A percentile compares a stretch with the other conserved stretches of the same genome.
Evolutionary conservation across 2,797 vertebrate genomes (phyloP).

Genomic region (Microctenopoma stevenorrisi): DNA sequence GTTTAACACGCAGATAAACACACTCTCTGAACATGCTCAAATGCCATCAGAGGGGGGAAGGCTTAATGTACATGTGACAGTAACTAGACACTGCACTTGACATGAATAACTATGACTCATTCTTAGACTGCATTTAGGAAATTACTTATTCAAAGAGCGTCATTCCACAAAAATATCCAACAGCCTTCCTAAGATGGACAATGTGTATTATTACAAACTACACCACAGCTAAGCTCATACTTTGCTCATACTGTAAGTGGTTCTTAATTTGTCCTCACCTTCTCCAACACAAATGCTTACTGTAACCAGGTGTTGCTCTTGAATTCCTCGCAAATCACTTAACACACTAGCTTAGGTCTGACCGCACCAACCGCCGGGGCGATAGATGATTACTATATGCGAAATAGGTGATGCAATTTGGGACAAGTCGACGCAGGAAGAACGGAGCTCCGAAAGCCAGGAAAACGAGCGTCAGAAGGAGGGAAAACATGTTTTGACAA

Average conservation of each 20-base stretch:
- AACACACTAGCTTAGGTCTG: slow-evolving; percentile 47
- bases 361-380: slow-evolving; percentile 17
- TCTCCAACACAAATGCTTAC: background rate
- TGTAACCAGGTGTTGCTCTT: slow-evolving; percentile 44
- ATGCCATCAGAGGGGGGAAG: background rate
- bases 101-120: slow-evolving; percentile 19
- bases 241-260: background rate
- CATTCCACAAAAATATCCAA: background rate
- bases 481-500: background rate
- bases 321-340: slow-evolving; percentile 46
- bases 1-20: slow-evolving; percentile 15
- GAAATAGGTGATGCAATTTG: slow-evolving; percentile 29
- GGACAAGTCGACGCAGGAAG: slow-evolving; percentile 38
- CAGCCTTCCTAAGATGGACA: slow-evolving; percentile 9
- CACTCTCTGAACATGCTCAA: background rate
- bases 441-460: slow-evolving; percentile 20
- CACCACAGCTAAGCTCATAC: background rate
- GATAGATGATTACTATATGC: slow-evolving; percentile 20
- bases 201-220: background rate
- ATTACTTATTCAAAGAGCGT: slow-evolving; percentile 1
- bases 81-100: background rate
- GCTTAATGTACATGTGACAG: slow-evolving; percentile 3
- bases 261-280: slow-evolving; percentile 22
- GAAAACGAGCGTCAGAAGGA: slow-evolving; percentile 26
- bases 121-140: background rate